Percentiles rank a stretch among this genome's conserved stretches.
Evolutionary conservation across 1,140 invertebrate species (phyloP).

Genomic region (Drosophila paulistorum): DNA sequence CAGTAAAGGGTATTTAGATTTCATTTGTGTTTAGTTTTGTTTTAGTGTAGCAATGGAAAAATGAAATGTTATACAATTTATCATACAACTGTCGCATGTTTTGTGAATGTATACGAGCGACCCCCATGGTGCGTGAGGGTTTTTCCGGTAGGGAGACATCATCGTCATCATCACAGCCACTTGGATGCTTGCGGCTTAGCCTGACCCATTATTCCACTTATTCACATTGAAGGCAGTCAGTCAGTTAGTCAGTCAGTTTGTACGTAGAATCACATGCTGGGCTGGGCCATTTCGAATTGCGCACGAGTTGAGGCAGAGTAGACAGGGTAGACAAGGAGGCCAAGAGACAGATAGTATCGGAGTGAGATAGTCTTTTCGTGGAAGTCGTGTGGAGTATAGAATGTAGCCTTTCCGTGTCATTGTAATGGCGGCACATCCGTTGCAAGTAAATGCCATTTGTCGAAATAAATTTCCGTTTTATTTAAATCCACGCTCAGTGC

Average conservation of each 20-base stretch:
- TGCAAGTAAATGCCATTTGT: constrained; percentile 82
- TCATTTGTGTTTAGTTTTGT: neutral
- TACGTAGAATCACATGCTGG: constrained; percentile 35
- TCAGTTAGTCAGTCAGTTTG: constrained; percentile 32
- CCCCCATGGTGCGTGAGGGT: constrained; percentile 36
- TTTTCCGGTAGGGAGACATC: constrained; percentile 49
- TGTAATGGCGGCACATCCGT: constrained; percentile 80
- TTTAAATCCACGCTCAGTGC: constrained; percentile 74
- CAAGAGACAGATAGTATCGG: neutral
- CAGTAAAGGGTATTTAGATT: constrained; percentile 1
- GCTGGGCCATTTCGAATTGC: constrained; percentile 42
- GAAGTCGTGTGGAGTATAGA: constrained; percentile 28
- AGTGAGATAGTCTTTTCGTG: constrained; percentile 32
- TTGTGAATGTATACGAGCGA: constrained; percentile 38
- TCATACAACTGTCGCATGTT: constrained; percentile 66
- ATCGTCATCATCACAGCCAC: constrained; percentile 58
- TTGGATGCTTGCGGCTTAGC: constrained; percentile 76
- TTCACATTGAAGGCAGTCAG: constrained; percentile 77
- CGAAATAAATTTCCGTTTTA: constrained; percentile 82
- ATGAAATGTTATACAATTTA: constrained; percentile 77
- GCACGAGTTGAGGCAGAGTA: constrained; percentile 45
- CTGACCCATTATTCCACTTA: constrained; percentile 81
- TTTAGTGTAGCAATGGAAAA: constrained; percentile 45
- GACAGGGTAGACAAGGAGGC: neutral
- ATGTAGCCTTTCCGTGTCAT: constrained; percentile 72